Evolutionary conservation across 92 coral and sea anemone genomes (phyloP).

Genomic region (Nematostella vectensis): DNA sequence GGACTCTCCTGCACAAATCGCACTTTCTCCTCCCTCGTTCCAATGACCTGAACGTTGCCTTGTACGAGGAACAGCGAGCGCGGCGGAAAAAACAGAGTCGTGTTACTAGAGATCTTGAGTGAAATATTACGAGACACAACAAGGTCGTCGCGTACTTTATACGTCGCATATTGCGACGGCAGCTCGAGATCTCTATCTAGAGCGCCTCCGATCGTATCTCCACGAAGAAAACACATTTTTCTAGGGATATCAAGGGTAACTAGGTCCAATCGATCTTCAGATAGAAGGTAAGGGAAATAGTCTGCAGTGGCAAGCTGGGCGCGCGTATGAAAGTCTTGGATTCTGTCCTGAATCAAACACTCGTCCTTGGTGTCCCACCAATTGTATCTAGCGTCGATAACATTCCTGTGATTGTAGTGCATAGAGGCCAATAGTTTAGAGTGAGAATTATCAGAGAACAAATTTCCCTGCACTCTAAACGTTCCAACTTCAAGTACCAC

Average conservation of each 20-base stretch:
- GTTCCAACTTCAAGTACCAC: conserved; percentile 41
- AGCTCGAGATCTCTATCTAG: conserved; percentile 25
- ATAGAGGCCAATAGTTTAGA: conserved; percentile 23
- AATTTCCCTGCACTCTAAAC: conserved; percentile 31
- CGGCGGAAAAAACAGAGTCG: conserved; percentile 38
- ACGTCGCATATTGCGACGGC: conserved; percentile 21
- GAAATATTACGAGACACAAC: conserved; percentile 42
- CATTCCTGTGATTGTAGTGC: conserved; percentile 4
- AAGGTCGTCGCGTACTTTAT: conserved; percentile 46
- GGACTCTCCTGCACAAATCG: conserved; percentile 7
- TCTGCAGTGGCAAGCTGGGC: conserved; percentile 32
- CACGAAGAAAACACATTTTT: conserved; percentile 26
- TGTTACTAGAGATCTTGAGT: conserved; percentile 35
- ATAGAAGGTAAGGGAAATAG: conserved; percentile 33
- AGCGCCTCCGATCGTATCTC: conserved; percentile 35
- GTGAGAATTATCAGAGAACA: conserved; percentile 18
- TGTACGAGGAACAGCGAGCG: conserved; percentile 40
- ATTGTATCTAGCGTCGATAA: conserved; percentile 36
- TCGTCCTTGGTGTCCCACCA: conserved; percentile 67
- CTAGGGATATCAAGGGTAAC: conserved; percentile 1
- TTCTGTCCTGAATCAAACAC: conserved; percentile 28
- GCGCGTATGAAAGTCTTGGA: conserved; percentile 53
- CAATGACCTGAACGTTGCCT: conserved; percentile 35
- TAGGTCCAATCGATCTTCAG: conserved; percentile 13
- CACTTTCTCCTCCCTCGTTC: conserved; percentile 22